phyloP scores from a whole-genome alignment of 2,113 vertebrate species.

The Lathamus discolor region DNA sequence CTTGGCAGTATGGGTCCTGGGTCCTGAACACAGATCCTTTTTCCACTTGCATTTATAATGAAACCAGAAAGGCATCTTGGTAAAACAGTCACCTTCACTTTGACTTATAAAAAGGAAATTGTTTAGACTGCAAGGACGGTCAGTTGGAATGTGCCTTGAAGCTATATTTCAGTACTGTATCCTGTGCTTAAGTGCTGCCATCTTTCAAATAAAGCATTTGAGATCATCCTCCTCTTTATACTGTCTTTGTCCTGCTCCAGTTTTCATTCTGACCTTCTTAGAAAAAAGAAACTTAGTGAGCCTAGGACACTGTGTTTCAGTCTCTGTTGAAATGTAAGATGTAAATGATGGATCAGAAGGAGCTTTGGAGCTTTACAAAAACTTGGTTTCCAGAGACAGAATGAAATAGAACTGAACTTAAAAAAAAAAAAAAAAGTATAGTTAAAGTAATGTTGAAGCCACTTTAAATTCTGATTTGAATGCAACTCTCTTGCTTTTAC shows the following conservation, averaged over 20 bases:
- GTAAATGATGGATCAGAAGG: background rate
- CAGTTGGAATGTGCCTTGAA: background rate
- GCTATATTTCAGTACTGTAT: background rate
- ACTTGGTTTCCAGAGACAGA: background rate
- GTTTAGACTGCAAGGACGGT: background rate
- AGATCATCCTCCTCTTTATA: background rate
- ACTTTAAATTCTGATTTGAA: background rate
- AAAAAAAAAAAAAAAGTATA: background rate
- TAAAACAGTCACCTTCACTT: background rate
- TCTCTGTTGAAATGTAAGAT: background rate
- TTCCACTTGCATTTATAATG: background rate
- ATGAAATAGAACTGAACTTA: background rate
- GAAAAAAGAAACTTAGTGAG: background rate
- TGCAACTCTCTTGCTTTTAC: background rate
- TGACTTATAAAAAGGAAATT: background rate
- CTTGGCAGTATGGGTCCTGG: background rate
- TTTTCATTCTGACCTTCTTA: background rate
- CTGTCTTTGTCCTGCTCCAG: background rate
- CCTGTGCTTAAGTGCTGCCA: background rate
- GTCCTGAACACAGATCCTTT: background rate
- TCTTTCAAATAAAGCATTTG: background rate
- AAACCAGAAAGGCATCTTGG: background rate
- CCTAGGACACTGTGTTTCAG: background rate
- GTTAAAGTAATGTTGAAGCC: background rate
- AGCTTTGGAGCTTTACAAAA: background rate